phyloP scores from a whole-genome alignment of 2,888 invertebrate genomes.

The Neoascia interrupta region DNA sequence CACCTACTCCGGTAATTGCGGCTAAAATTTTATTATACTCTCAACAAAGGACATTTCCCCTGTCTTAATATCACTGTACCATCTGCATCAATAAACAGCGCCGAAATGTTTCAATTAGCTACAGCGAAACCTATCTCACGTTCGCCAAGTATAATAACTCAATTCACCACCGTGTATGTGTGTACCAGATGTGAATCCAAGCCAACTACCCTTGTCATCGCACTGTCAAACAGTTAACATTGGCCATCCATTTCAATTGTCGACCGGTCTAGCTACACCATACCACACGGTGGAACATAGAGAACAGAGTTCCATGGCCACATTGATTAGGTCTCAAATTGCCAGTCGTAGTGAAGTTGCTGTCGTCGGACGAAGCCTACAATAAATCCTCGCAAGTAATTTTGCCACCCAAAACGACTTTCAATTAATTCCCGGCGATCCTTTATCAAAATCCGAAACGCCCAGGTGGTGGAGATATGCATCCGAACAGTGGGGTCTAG shows the following conservation, averaged over 20 bases:
- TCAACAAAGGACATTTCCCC: too few species aligned
- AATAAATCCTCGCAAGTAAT: constrained; percentile 29
- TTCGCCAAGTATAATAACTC: constrained; percentile 33
- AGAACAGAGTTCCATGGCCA: neutral
- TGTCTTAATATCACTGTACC: too few species aligned
- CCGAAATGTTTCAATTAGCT: constrained; percentile 44
- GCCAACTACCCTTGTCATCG: constrained; percentile 24
- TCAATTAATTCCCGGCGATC: constrained; percentile 28
- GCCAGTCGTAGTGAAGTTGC: constrained; percentile 6
- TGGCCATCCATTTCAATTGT: constrained; percentile 43
- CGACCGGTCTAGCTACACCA: neutral
- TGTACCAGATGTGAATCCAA: neutral
- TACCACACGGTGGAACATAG: neutral
- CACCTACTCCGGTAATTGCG: too few species aligned
- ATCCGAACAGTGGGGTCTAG: too few species aligned
- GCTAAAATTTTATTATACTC: too few species aligned
- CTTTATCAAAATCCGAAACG: constrained; percentile 10
- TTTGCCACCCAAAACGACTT: constrained; percentile 21
- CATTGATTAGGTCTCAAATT: constrained; percentile 44
- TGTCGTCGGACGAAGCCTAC: neutral
- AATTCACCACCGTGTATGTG: constrained; percentile 36
- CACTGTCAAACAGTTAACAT: constrained; percentile 36
- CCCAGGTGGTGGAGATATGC: too few species aligned
- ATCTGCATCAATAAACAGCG: constrained; percentile 11
- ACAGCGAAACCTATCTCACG: neutral